Percentiles rank a stretch among this genome's conserved stretches.
Conservation (phyloP, 2,888 invertebrate genomes). For the Tineola bisselliella region DNA sequence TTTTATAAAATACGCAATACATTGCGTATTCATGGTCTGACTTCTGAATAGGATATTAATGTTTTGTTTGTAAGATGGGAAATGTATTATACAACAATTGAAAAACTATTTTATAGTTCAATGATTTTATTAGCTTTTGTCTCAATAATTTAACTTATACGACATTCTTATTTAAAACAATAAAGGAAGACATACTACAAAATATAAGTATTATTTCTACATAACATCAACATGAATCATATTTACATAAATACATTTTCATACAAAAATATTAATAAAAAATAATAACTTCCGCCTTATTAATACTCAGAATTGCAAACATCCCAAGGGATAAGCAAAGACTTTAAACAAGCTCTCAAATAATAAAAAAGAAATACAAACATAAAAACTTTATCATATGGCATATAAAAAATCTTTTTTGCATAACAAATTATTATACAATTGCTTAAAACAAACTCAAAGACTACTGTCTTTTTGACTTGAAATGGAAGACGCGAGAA, state of each 20-base stretch:
- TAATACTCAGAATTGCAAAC: not conserved
- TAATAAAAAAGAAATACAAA: slow-evolving; percentile 1
- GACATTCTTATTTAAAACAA: slow-evolving; percentile 52
- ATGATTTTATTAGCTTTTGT: slow-evolving; percentile 53
- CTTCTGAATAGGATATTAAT: not conserved
- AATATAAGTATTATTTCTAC: too few relatives aligned
- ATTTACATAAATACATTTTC: slow-evolving; percentile 52
- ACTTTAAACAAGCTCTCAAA: not conserved
- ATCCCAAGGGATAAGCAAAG: not conserved
- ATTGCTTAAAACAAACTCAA: slow-evolving; percentile 53
- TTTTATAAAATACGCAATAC: not conserved
- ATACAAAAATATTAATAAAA: slow-evolving; percentile 5
- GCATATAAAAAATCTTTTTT: slow-evolving; percentile 16
- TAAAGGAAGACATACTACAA: slow-evolving; percentile 58
- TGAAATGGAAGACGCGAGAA: slow-evolving; percentile 45
- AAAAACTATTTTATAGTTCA: not conserved
- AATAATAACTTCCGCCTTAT: not conserved
- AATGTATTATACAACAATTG: too few relatives aligned
- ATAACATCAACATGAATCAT: slow-evolving; percentile 48
- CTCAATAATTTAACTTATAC: slow-evolving; percentile 64
- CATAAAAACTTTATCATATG: slow-evolving; percentile 7
- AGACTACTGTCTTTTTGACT: slow-evolving; percentile 41
- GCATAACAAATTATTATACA: slow-evolving; percentile 51
- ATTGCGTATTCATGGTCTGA: not conserved
- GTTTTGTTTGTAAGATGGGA: too few relatives aligned